These are phyloP conservation scores for Catagonus wagneri DNA, from an alignment of 2,113 vertebrate species.

Conservation along the genomic window DNA sequence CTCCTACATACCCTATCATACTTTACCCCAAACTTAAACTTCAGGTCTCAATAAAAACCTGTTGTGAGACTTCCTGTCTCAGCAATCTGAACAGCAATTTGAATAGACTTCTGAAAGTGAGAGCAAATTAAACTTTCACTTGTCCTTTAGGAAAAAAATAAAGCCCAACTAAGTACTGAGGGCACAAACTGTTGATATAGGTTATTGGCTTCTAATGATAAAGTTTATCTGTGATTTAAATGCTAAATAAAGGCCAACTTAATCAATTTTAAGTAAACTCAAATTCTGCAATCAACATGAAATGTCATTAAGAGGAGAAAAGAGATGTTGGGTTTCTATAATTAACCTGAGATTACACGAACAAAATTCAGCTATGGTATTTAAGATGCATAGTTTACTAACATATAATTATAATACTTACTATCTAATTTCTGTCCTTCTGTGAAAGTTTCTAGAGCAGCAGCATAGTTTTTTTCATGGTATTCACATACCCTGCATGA, in stretches of 20 bases:
- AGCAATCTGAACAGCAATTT: background rate
- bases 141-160: conserved; percentile 36
- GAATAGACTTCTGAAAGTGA: conserved; percentile 35
- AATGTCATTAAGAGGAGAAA: conserved; percentile 52
- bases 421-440: conserved; percentile 93
- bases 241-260: conserved; percentile 44
- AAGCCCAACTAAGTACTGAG: background rate
- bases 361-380: conserved; percentile 43
- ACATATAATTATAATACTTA: conserved; percentile 88
- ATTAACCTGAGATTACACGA: conserved; percentile 48
- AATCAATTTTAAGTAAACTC: conserved; percentile 50
- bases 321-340: background rate
- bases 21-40: background rate
- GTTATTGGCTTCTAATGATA: conserved; percentile 3
- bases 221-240: conserved; percentile 54
- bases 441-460: conserved; percentile 92
- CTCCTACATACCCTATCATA: background rate
- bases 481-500: conserved; percentile 95
- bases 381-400: conserved; percentile 34
- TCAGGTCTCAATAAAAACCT: conserved; percentile 11
- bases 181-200: background rate
- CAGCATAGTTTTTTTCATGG: conserved; percentile 92
- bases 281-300: conserved; percentile 52
- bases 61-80: background rate
- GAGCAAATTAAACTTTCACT: conserved; percentile 40